Conservation (phyloP, 2,113 vertebrate species). For the Panthera uncia region DNA sequence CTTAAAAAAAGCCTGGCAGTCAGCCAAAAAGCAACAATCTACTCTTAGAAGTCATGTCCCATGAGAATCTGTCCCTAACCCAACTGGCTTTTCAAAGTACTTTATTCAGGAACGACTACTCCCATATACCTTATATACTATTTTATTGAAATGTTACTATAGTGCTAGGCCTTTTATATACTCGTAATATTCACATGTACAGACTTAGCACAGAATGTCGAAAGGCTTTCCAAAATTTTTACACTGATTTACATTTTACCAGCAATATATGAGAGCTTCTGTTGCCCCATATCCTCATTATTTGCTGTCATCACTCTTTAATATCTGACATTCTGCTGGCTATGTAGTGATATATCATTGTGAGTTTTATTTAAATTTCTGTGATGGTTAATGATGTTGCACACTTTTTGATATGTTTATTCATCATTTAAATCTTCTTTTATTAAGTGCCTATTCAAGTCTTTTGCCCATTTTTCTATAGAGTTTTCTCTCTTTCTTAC, state of each 20-base stretch:
- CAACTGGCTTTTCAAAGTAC: neutral
- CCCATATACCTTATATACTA: neutral
- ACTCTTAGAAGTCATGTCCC: neutral
- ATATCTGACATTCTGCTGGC: neutral
- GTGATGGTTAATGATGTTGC: neutral
- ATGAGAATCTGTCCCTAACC: neutral
- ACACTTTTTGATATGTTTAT: neutral
- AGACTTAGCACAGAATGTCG: neutral
- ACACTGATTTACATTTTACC: neutral
- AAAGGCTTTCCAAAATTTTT: neutral
- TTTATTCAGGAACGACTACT: neutral
- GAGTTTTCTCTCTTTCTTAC: neutral
- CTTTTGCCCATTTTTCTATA: conserved; percentile 1
- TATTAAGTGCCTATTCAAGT: neutral
- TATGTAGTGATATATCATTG: neutral
- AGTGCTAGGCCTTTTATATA: neutral
- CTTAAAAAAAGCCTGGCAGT: neutral
- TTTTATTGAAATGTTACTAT: conserved; percentile 8
- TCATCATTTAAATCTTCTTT: neutral
- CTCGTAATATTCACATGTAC: neutral
- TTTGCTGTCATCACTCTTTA: neutral
- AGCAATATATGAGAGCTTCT: neutral
- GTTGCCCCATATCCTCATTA: neutral
- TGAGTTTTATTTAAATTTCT: neutral
- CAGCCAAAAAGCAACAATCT: neutral